A percentile compares a stretch with the other conserved stretches of the same genome.
phyloP scores from a whole-genome alignment of 2,113 vertebrate genomes.

The Mesocricetus auratus region DNA sequence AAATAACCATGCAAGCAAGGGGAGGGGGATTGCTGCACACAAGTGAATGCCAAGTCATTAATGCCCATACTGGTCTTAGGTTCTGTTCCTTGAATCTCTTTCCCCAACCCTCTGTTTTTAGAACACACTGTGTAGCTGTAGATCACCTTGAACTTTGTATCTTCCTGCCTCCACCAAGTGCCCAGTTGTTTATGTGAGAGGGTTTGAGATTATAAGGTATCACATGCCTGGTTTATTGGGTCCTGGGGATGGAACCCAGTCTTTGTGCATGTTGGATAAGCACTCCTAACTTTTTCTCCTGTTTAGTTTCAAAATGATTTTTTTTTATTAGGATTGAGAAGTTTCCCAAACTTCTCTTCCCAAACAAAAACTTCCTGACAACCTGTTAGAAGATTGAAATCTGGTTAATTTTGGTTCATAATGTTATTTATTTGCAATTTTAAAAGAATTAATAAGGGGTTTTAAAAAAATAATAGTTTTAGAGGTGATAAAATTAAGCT shows the following conservation, averaged over 20 bases:
- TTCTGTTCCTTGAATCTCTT: background rate
- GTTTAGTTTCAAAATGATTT: slow-evolving; percentile 29
- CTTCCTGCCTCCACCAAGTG: background rate
- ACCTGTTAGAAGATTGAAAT: slow-evolving; percentile 37
- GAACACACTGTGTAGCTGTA: background rate
- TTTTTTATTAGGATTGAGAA: background rate
- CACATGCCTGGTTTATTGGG: background rate
- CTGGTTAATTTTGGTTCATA: background rate
- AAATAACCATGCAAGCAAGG: background rate
- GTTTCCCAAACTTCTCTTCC: too few species aligned
- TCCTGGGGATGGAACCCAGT: background rate
- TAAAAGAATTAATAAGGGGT: background rate
- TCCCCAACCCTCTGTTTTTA: background rate
- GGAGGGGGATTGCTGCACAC: background rate
- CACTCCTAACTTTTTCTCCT: background rate
- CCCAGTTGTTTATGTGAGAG: background rate
- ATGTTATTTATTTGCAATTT: background rate
- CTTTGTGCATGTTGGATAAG: background rate
- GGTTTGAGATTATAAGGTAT: background rate
- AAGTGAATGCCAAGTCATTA: background rate
- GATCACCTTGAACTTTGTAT: background rate
- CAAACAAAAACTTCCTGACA: slow-evolving; percentile 9
- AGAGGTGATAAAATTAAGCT: background rate
- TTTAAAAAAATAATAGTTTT: background rate
- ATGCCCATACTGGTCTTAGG: background rate